Evolutionary conservation across 2,888 invertebrate genomes (phyloP), one percentile per base, ranked within the genome.

Genomic region (Polietes domitor): DNA sequence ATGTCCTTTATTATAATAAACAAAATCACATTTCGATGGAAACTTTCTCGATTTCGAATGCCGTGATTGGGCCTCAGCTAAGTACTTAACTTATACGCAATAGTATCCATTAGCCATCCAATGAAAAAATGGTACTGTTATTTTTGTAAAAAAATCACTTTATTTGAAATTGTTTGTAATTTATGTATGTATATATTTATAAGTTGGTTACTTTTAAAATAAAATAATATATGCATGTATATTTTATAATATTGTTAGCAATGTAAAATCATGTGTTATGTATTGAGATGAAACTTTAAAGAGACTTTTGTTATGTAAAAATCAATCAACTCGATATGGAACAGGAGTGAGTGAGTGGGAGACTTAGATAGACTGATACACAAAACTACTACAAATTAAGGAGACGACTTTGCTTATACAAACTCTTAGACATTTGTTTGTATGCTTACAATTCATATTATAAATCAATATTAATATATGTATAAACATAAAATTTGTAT

Each of bases 71-170:
- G n/a, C n/a, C n/a, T n/a, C n/a, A n/a, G n/a, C n/a, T n/a, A n/a
- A n/a, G n/a, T n/a, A n/a, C n/a, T n/a, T n/a, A n/a, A n/a, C n/a
- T n/a, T n/a, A n/a, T n/a, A n/a, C n/a, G n/a, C n/a, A n/a, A n/a
- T n/a, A n/a, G n/a, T n/a, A n/a, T n/a, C n/a, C n/a, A n/a, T n/a
- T n/a, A n/a, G n/a, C n/a, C n/a, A n/a, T n/a, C n/a, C n/a, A n/a
- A n/a, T n/a, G n/a, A n/a, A n/a, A n/a, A n/a, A n/a, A n/a, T n/a
- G n/a, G n/a, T 32, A 5, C 7, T 32, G 41, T 47, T 65, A 41
- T 37, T 43, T 68, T 68, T 28, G 68, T 68, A 68, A 68, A 68
- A n/a, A 55, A 68, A 68, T 68, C 41, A 43, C 41, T 68, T 68
- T 68, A 68, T 68, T 65, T 65, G 41, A 65, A 65, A 37, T 12